phyloP scores from a whole-genome alignment of 2,113 vertebrate genomes.

The Eonycteris spelaea region DNA sequence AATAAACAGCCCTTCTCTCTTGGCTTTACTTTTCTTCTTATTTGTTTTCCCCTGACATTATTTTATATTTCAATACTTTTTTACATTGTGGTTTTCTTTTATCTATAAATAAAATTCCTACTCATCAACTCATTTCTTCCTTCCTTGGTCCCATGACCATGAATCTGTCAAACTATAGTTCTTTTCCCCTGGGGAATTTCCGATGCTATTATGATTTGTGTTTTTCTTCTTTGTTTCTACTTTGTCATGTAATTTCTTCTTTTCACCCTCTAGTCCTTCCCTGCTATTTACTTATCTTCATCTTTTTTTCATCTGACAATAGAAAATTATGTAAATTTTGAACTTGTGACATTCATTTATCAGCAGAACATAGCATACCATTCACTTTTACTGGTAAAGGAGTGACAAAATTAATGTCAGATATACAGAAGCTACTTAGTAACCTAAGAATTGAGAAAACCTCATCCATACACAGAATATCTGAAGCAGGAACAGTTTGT shows the following conservation, averaged over 20 bases:
- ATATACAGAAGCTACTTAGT: slow-evolving; percentile 19
- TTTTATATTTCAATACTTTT: slow-evolving; percentile 33
- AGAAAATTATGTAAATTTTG: slow-evolving; percentile 31
- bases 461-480: not conserved
- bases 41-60: not conserved
- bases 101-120: not conserved
- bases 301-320: slow-evolving; percentile 37
- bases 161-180: not conserved
- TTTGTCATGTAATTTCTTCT: slow-evolving; percentile 23
- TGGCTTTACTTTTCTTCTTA: not conserved
- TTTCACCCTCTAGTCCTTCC: not conserved
- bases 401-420: slow-evolving; percentile 33
- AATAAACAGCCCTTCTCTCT: not conserved
- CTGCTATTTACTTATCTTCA: not conserved
- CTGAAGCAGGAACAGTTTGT: slow-evolving; percentile 9
- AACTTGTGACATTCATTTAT: slow-evolving; percentile 2
- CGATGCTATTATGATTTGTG: not conserved
- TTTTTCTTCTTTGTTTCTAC: not conserved
- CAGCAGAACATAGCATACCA: not conserved
- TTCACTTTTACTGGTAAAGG: slow-evolving; percentile 13
- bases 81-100: not conserved
- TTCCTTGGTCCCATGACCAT: not conserved
- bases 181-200: not conserved
- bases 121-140: not conserved
- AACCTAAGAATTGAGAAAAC: slow-evolving; percentile 31